phyloP scores from a whole-genome alignment of 1,140 invertebrate species.

The Drosophila paulistorum region DNA sequence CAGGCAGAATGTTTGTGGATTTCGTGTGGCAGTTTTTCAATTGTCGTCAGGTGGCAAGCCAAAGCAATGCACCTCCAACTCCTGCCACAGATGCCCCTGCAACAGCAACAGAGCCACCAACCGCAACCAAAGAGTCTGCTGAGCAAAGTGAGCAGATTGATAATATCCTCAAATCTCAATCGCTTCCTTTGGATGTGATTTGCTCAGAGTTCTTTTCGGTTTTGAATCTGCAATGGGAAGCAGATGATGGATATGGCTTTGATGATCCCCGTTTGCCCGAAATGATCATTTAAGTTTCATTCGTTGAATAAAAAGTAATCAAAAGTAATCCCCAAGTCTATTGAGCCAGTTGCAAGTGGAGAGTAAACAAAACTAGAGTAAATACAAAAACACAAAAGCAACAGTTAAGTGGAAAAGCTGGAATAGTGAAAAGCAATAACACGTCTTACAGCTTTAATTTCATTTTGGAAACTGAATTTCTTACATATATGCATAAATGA shows the following conservation, averaged over 20 bases:
- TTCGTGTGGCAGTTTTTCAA: slow-evolving; percentile 46
- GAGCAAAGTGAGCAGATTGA: neutral
- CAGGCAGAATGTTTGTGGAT: slow-evolving; percentile 42
- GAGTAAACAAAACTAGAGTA: too few species aligned
- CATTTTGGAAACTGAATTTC: too few species aligned
- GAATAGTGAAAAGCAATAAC: too few species aligned
- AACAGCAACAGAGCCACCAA: neutral
- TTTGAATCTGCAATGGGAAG: slow-evolving; percentile 8
- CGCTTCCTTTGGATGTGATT: neutral
- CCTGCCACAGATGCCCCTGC: neutral
- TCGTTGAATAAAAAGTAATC: too few species aligned
- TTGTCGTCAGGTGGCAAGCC: slow-evolving; percentile 22
- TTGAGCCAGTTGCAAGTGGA: too few species aligned
- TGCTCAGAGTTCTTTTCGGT: slow-evolving; percentile 11
- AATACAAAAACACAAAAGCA: too few species aligned
- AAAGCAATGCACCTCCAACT: neutral
- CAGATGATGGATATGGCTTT: slow-evolving; percentile 41
- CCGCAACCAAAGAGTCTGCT: neutral
- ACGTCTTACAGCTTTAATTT: too few species aligned
- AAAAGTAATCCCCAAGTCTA: too few species aligned
- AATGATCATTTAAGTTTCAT: slow-evolving; percentile 45
- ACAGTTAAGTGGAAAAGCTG: too few species aligned
- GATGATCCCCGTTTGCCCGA: slow-evolving; percentile 66
- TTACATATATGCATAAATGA: too few species aligned
- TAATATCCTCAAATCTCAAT: neutral